These are phyloP conservation scores for Eupithecia insigniata DNA, from an alignment of 2,888 invertebrate species.

Conservation along the genomic window DNA sequence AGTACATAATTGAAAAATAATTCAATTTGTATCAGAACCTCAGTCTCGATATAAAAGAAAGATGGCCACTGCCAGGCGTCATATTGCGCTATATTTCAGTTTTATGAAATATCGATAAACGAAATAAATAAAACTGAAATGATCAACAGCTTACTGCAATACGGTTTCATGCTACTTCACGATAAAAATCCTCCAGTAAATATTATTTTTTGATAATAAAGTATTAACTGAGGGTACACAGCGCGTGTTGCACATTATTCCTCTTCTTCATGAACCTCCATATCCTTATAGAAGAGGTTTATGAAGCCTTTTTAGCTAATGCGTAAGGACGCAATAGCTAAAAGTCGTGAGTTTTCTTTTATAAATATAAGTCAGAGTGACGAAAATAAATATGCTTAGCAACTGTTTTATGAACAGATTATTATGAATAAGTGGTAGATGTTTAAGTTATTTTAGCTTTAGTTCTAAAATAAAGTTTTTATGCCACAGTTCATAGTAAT, in stretches of 20 bases:
- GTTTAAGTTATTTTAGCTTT: not conserved
- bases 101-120: not conserved
- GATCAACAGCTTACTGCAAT: slow-evolving; percentile 3
- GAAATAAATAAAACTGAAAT: not conserved
- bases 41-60: not conserved
- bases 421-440: too few relatives aligned
- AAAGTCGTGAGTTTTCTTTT: too few relatives aligned
- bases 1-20: not conserved
- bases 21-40: not conserved
- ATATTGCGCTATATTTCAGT: slow-evolving; percentile 1
- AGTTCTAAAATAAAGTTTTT: not conserved
- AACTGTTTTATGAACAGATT: too few relatives aligned
- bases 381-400: too few relatives aligned
- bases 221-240: too few relatives aligned
- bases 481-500: too few relatives aligned
- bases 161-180: not conserved
- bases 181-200: not conserved
- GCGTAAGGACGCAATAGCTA: too few relatives aligned
- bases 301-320: too few relatives aligned
- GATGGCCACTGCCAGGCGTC: not conserved
- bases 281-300: too few relatives aligned
- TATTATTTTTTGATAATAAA: not conserved
- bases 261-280: too few relatives aligned
- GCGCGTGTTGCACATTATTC: too few relatives aligned
- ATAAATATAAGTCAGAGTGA: too few relatives aligned